Conservation (phyloP, 2,888 invertebrate genomes). For the Suillia variegata region DNA sequence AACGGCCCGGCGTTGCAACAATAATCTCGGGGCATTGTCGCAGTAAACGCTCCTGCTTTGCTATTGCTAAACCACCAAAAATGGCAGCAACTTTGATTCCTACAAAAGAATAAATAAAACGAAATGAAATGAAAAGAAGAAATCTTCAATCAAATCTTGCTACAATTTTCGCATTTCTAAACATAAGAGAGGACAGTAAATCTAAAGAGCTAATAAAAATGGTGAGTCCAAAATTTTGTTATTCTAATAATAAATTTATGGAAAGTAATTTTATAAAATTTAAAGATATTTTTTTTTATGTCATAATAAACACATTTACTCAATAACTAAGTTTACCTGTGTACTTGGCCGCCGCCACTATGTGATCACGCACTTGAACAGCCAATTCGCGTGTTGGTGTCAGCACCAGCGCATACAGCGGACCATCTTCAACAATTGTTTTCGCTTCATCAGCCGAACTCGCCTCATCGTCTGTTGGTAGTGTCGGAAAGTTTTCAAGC, state of each 20-base stretch:
- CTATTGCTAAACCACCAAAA: conserved; percentile 92
- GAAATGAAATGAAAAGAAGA: conserved; percentile 42
- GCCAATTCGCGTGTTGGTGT: conserved; percentile 97
- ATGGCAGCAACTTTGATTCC: conserved; percentile 77
- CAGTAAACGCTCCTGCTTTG: conserved; percentile 90
- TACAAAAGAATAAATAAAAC: conserved; percentile 4
- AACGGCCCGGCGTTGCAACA: conserved; percentile 94
- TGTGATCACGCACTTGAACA: conserved; percentile 89
- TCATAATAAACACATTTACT: not conserved
- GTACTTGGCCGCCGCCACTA: conserved; percentile 78
- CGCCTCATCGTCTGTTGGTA: conserved; percentile 38
- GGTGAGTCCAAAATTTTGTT: not conserved
- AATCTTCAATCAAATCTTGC: not conserved
- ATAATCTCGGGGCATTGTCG: conserved; percentile 87
- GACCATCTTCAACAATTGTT: conserved; percentile 25
- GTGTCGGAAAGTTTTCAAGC: conserved; percentile 33
- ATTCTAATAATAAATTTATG: not conserved
- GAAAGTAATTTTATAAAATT: not conserved
- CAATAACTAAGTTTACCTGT: too few relatives aligned
- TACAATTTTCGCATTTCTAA: not conserved
- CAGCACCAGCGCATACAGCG: conserved; percentile 81
- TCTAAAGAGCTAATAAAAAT: too few relatives aligned
- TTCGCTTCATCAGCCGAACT: conserved; percentile 32
- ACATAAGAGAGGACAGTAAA: too few relatives aligned
- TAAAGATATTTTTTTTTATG: not conserved